A percentile compares a stretch with the other conserved stretches of the same genome.
These are phyloP conservation scores for Agonopterix heracliana DNA, from an alignment of 2,888 invertebrate species.

Conservation along the genomic window DNA sequence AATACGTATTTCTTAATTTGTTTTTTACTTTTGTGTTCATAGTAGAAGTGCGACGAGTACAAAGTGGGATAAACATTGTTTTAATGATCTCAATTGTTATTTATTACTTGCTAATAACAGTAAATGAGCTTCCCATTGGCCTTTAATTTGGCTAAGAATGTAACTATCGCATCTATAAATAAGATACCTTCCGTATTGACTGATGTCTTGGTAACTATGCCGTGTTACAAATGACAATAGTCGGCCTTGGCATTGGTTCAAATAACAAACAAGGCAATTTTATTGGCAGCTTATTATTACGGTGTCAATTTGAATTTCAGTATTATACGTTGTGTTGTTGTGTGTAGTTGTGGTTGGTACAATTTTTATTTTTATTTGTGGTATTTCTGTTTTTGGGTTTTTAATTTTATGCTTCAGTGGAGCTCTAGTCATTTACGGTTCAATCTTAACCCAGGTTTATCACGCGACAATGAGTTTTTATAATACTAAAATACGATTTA, in stretches of 20 bases:
- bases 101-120: background rate
- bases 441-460: too few species aligned
- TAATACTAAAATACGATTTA: too few species aligned
- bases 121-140: background rate
- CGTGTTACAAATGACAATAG: constrained; percentile 11
- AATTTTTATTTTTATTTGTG: too few species aligned
- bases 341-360: too few species aligned
- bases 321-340: background rate
- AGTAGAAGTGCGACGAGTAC: too few species aligned
- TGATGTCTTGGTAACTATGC: constrained; percentile 14
- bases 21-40: too few species aligned
- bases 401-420: too few species aligned
- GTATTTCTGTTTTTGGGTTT: too few species aligned
- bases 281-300: constrained; percentile 7
- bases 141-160: constrained; percentile 5
- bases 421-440: too few species aligned
- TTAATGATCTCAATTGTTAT: background rate
- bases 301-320: constrained; percentile 5
- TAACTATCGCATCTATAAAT: constrained; percentile 19
- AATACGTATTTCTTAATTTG: too few species aligned
- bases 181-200: constrained; percentile 25
- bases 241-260: constrained; percentile 19
- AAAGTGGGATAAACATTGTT: too few species aligned
- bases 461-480: too few species aligned
- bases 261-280: constrained; percentile 12